phyloP scores from a whole-genome alignment of 2,797 vertebrate species.

The Enteromius treurensis region DNA sequence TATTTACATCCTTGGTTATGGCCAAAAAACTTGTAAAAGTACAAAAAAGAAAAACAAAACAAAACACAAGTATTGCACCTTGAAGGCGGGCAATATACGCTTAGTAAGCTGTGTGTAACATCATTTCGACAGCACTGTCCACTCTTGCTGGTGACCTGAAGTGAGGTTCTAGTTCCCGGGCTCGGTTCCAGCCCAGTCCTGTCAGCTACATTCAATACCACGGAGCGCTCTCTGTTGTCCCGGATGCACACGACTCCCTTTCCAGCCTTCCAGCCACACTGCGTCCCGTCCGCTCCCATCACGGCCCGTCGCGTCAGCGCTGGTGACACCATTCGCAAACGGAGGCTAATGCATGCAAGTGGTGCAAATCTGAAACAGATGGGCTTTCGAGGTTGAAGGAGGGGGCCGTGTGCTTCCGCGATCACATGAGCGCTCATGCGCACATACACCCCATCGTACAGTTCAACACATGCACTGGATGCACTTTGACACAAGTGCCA shows the following conservation, averaged over 20 bases:
- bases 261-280: slow-evolving; percentile 60
- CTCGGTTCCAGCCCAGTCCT: slow-evolving; percentile 75
- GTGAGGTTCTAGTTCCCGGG: slow-evolving; percentile 77
- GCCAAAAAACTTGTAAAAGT: slow-evolving; percentile 66
- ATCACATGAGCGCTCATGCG: slow-evolving; percentile 68
- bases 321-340: neutral
- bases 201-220: slow-evolving; percentile 87
- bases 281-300: neutral
- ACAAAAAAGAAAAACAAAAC: slow-evolving; percentile 63
- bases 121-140: slow-evolving; percentile 75
- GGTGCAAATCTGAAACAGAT: slow-evolving; percentile 17
- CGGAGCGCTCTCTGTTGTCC: slow-evolving; percentile 75
- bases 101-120: slow-evolving; percentile 75
- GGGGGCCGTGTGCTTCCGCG: slow-evolving; percentile 67
- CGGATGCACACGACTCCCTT: slow-evolving; percentile 66
- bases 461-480: slow-evolving; percentile 67
- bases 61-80: slow-evolving; percentile 77
- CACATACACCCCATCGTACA: slow-evolving; percentile 65
- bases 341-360: neutral
- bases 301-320: neutral
- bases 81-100: slow-evolving; percentile 78
- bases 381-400: slow-evolving; percentile 24
- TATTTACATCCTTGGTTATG: slow-evolving; percentile 83
- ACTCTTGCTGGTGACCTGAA: slow-evolving; percentile 85
- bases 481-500: slow-evolving; percentile 73